Base-by-base conservation (phyloP, 53 echinoderm and acorn worm species). In the Arbacia lixula region DNA sequence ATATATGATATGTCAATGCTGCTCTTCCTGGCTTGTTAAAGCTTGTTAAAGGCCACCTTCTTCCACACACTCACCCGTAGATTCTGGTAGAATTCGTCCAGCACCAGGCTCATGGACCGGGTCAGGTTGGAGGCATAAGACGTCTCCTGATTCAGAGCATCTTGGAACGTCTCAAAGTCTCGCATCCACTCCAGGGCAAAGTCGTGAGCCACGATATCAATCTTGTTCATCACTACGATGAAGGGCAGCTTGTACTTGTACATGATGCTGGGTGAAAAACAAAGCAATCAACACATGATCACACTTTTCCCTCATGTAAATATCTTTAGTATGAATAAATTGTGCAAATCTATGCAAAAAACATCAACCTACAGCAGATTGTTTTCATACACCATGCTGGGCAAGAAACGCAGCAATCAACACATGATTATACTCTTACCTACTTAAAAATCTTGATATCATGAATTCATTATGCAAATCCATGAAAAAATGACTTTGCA, bases 171-270 rank as follows among this genome's bases (percentile, higher is more conserved):
- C 49, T 95, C 95, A 89, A 95, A 95, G 26, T 95, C 95, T 12
- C 68, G 82, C 95, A 95, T 95, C 95, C 95, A 95, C 63, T 95
- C 95, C 34, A 95, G 20, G 6, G 95, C 95, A 93, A 95, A 95
- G 50, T 87, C 95, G 61, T 91, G 88, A 60, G 85, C 86, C 2
- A 95, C 91, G 4, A 95, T 95, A 75, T 95, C 95, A 31, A 93
- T 87, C 93, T 96, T 96, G 65, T 96, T 96, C 93, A 96, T 93
- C 46, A 93, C 93, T 6, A 96, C 84, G 28, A 96, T 89, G 54
- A 93, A 93, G 0, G 96, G 96, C 24, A 96, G 93, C 37, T 93
- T 93, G 84, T 93, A 96, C 66, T 96, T 96, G 91, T 96, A 96
- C 27, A 96, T 91, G 61, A 96, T 96, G 61, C 96, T 95, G 85